Percentiles rank a stretch among this genome's conserved stretches.
Conservation (phyloP, 1,140 invertebrate species). For the Uloborus diversus region DNA sequence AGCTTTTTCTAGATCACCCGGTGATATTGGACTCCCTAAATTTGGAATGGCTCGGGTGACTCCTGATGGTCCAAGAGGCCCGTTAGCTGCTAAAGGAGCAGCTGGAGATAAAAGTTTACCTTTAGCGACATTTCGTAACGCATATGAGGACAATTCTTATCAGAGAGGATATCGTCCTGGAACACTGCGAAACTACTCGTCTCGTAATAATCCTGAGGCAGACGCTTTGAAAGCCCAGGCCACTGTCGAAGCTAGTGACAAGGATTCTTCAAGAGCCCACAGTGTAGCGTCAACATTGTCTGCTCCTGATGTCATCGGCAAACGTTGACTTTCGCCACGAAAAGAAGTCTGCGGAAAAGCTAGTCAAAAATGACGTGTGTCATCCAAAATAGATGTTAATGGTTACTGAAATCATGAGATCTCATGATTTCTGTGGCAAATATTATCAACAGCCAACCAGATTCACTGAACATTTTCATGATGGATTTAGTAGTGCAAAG, state of each 20-base stretch:
- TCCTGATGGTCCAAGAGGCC: slow-evolving; percentile 14
- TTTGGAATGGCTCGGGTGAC: slow-evolving; percentile 36
- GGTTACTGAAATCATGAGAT: too few relatives aligned
- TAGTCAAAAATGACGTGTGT: not conserved
- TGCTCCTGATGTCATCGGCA: slow-evolving; percentile 80
- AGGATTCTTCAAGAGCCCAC: slow-evolving; percentile 31
- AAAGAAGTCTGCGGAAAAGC: not conserved
- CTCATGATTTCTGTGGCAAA: too few relatives aligned
- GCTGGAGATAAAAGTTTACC: not conserved
- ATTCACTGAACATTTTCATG: not conserved
- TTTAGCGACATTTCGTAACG: slow-evolving; percentile 6
- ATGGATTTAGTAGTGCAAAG: not conserved
- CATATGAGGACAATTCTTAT: not conserved
- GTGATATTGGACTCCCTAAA: slow-evolving; percentile 32
- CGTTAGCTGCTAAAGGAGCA: not conserved
- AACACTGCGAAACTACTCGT: not conserved
- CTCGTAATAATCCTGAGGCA: not conserved
- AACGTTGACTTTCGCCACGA: slow-evolving; percentile 17
- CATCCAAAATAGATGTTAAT: too few relatives aligned
- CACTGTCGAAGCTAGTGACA: slow-evolving; percentile 21
- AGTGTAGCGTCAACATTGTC: slow-evolving; percentile 80
- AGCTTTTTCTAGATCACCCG: slow-evolving; percentile 1
- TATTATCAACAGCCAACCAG: too few relatives aligned
- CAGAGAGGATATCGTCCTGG: not conserved
- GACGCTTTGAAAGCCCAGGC: slow-evolving; percentile 4